phyloP scores from a whole-genome alignment of 1,140 invertebrate genomes.

The Aleiodes sp. region DNA sequence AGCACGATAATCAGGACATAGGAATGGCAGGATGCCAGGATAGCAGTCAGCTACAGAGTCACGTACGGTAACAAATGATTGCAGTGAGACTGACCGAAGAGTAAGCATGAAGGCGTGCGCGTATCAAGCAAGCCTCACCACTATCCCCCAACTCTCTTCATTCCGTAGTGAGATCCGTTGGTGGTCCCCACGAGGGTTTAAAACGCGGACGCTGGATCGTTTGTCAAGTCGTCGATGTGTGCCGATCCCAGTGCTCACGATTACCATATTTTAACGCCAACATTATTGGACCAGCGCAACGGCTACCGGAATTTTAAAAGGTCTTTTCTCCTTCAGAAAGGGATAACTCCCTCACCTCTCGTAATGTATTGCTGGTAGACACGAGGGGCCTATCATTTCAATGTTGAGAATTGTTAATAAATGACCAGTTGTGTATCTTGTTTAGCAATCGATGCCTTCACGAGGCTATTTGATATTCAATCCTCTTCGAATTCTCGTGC shows the following conservation, averaged over 20 bases:
- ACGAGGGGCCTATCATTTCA: background rate
- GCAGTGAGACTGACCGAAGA: slow-evolving; percentile 32
- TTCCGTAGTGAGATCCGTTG: slow-evolving; percentile 51
- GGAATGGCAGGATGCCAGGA: slow-evolving; percentile 52
- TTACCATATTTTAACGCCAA: slow-evolving; percentile 66
- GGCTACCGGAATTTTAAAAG: slow-evolving; percentile 59
- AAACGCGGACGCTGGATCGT: slow-evolving; percentile 54
- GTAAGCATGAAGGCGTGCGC: slow-evolving; percentile 45
- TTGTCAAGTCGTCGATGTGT: slow-evolving; percentile 65
- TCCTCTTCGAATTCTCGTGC: background rate
- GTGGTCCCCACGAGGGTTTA: slow-evolving; percentile 57
- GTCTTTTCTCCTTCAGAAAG: background rate
- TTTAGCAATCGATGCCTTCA: background rate
- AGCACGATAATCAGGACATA: slow-evolving; percentile 45
- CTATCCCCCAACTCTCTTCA: background rate
- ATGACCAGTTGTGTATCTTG: background rate
- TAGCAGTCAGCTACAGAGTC: slow-evolving; percentile 57
- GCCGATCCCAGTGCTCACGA: slow-evolving; percentile 59
- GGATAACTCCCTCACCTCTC: too few relatives aligned
- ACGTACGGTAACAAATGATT: slow-evolving; percentile 64
- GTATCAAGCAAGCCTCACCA: slow-evolving; percentile 39
- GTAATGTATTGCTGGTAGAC: background rate
- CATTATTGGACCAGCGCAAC: slow-evolving; percentile 54
- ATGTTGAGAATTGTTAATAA: slow-evolving; percentile 4
- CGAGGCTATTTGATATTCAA: background rate